phyloP scores from a whole-genome alignment of 2,797 vertebrate species.

The Acanthurus leucopareius region DNA sequence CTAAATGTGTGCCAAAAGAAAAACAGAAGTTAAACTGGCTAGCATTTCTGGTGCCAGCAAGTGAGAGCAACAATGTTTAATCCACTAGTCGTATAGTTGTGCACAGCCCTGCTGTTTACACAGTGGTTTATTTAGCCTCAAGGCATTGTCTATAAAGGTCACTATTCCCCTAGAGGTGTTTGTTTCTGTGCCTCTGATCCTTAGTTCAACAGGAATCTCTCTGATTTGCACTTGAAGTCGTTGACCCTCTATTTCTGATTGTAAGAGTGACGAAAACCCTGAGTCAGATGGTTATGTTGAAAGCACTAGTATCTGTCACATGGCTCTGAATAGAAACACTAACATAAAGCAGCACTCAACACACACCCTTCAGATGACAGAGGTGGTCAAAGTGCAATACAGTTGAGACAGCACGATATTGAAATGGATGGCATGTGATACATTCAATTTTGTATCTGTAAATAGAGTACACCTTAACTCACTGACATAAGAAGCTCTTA shows the following conservation, averaged over 20 bases:
- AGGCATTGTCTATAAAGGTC: not conserved
- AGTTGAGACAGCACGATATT: not conserved
- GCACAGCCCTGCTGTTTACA: no score
- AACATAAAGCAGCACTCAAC: not conserved
- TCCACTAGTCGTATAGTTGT: no score
- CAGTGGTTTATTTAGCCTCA: not conserved
- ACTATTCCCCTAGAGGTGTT: conserved; percentile 2
- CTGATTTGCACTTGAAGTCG: conserved; percentile 18
- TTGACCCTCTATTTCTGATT: conserved; percentile 43
- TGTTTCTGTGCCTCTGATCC: not conserved
- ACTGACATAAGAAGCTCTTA: not conserved
- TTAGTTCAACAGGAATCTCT: conserved; percentile 11
- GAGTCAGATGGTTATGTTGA: conserved; percentile 41
- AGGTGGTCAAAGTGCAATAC: not conserved
- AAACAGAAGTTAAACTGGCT: no score
- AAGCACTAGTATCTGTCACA: conserved; percentile 47
- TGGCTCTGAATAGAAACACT: conserved; percentile 2
- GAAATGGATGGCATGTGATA: not conserved
- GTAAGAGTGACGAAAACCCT: conserved; percentile 19
- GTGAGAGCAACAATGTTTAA: no score
- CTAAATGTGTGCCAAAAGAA: no score
- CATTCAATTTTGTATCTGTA: not conserved
- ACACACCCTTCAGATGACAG: not conserved
- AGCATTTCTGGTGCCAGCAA: no score
- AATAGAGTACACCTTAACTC: not conserved